Base-by-base conservation (phyloP, 1,140 invertebrate genomes). In the Maniola jurtina region DNA sequence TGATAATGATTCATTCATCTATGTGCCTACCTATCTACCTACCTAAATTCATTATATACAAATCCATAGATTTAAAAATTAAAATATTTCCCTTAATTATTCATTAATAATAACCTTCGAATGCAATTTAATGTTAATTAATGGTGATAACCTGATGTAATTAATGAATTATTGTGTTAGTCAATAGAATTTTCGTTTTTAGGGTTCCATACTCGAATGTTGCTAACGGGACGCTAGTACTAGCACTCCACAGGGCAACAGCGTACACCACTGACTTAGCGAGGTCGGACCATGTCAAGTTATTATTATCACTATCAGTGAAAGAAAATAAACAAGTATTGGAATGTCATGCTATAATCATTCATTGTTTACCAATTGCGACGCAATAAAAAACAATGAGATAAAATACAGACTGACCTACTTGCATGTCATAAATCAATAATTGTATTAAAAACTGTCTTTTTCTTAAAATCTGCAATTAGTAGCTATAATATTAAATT, bases 271-370 rank as follows among this genome's bases (percentile, higher is more conserved):
- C 13, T 42, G 8, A 0, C 0, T 42, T 5, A 42, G 40, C 1
- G 13, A 42, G 40, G 40, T 13, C 8, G 13, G 13, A 13, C 13
- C 40, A 42, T 5, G 13, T 42, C 14, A 15, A 4, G 14, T 36
- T 25, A 58, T 64, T 58, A 34, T 57, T 38, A 50, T 8, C 16
- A 34, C 45, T 52, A 66, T 61, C 58, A 36, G 47, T 55, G 25
- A 42, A 40, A 61, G 58, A 62, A 61, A 67, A 62, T 42, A 68
- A 68, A 68, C 61, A 63, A 52, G 16, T 10, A 40, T 57, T n/a
- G 40, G 42, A 62, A 50, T 62, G 42, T 15, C 45, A 62, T 58
- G 54, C 33, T 25, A 4, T 25, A 33, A 15, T 60, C 15, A 45
- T 60, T 60, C 10, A 6, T 16, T 45, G 40, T 60, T 33, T 60